Percentiles rank a stretch among this genome's conserved stretches.
phyloP scores from a whole-genome alignment of 64 coral and sea anemone genomes.

The Hydrozoanthus tunicans region DNA sequence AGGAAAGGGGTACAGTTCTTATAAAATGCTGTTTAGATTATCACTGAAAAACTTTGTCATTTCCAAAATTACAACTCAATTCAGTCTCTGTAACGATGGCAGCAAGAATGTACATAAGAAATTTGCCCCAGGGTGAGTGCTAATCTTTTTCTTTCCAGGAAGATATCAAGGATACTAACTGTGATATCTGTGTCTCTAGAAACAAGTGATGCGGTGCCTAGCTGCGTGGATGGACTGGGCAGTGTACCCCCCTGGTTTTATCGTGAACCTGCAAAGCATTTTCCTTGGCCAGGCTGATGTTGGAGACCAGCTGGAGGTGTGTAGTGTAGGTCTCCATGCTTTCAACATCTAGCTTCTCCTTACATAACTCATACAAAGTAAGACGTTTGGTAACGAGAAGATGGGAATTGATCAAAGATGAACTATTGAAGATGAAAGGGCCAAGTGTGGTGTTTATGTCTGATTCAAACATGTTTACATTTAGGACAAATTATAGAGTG shows the following conservation, averaged over 20 bases:
- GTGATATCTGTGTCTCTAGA: conserved; percentile 52
- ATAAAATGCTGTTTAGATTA: too few species aligned
- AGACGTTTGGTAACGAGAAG: too few species aligned
- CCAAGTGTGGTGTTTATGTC: too few species aligned
- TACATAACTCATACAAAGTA: too few species aligned
- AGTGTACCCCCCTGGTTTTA: conserved; percentile 89
- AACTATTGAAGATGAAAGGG: not conserved
- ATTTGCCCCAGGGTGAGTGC: too few species aligned
- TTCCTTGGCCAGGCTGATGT: conserved; percentile 84
- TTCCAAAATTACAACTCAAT: too few species aligned
- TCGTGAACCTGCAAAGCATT: conserved; percentile 84
- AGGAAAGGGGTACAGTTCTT: too few species aligned
- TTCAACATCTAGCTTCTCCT: not conserved
- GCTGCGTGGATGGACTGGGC: conserved; percentile 98
- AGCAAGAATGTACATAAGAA: too few species aligned
- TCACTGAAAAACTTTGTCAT: too few species aligned
- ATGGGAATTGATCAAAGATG: not conserved
- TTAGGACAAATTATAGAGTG: too few species aligned
- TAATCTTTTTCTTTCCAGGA: not conserved
- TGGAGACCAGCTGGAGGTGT: conserved; percentile 60
- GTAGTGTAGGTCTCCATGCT: not conserved
- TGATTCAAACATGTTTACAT: too few species aligned
- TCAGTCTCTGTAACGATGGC: too few species aligned
- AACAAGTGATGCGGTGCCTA: conserved; percentile 95
- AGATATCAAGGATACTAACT: not conserved